Evolutionary conservation across 2,888 invertebrate species (phyloP), one percentile per base, ranked within the genome.

Genomic region (Apodemia duryi): DNA sequence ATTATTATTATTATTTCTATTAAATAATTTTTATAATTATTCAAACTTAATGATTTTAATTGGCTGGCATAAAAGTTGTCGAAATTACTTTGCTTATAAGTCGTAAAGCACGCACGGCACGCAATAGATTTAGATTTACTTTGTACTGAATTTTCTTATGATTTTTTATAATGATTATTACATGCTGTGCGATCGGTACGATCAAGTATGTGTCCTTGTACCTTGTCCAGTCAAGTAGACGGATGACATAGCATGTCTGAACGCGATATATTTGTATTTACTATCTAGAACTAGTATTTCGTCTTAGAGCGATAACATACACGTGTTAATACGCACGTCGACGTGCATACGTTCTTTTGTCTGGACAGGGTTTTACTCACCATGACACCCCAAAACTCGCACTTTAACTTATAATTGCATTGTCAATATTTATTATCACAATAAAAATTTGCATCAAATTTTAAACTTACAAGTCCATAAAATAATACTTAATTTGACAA

Each of bases 401-500:
- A 61, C 61, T 10, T 49, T 64, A 51, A 64, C 60, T 61, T 38
- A 38, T 32, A 60, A 64, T 60, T 46, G 49, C 61, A 67, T 60
- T 62, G 62, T 54, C 43, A 65, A 32, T 70, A 38, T 38, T 38
- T 38, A 38, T 9, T 38, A 69, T 72, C 71, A 73, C 71, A 70
- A 67, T 66, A 77, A 81, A 76, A 77, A 76, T 11, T 75, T 75
- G 75, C 76, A 77, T 71, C 32, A 57, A 57, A 29, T 32, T 46
- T 46, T 32, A 75, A 77, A 82, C 29, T 62, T 54, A 63, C 32
- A 65, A 77, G 78, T 83, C 80, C 77, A 77, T 69, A 84, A 82
- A 83, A 82, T 86, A 86, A 86, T 86, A 86, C 86, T 86, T 35
- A 61, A 41, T 63, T 63, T 61, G 61, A 38, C 41, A 51, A 57